Evolutionary conservation across 2,888 invertebrate species (phyloP), one percentile per base, ranked within the genome.

Genomic region (Philopedon plagiatum): DNA sequence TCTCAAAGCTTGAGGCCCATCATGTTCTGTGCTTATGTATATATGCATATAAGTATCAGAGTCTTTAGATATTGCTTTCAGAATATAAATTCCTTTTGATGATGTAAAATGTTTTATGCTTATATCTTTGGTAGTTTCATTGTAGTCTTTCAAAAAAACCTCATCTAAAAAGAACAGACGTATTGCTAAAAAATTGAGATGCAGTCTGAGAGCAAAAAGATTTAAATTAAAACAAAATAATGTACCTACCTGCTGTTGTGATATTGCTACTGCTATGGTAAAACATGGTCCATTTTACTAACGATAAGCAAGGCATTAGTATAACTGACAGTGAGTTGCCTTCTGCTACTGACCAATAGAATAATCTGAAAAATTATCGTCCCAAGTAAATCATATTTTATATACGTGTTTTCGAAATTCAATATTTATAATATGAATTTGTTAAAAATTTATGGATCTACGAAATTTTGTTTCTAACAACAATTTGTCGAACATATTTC

Each of bases 1-100:
- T 41, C 75, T 78, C 8, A 84, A 76, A 2, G 82, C 80, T 76
- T 83, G 83, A 1, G 84, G 84, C 1, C 84, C 83, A n/a, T 82
- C 83, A 11, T 77, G 74, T 76, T 85, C 84, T n/a, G 83, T 82
- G 65, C 84, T 85, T 5, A 84, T 80, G 76, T 85, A 86, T 7
- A 86, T 77, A 58, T 84, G 82, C n/a, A 83, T 79, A 62, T 78
- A 80, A 5, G 82, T 82, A 41, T 81, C 79, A 0, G 66, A 65
- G 5, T 82, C 81, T 29, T 75, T 44, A 5, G 82, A 75, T 26
- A 58, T 74, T 29, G 83, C 39, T 7, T 77, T 73, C 11, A 83
- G 49, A 8, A 51, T 57, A 66, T 79, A 82, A 2, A 72, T 19
- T 5, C 80, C 80, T 65, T 29, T 15, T 57, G n/a, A 9, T 9